These are phyloP conservation scores for Drosophila ezoana DNA, from an alignment of 2,888 invertebrate species.

Conservation along the genomic window DNA sequence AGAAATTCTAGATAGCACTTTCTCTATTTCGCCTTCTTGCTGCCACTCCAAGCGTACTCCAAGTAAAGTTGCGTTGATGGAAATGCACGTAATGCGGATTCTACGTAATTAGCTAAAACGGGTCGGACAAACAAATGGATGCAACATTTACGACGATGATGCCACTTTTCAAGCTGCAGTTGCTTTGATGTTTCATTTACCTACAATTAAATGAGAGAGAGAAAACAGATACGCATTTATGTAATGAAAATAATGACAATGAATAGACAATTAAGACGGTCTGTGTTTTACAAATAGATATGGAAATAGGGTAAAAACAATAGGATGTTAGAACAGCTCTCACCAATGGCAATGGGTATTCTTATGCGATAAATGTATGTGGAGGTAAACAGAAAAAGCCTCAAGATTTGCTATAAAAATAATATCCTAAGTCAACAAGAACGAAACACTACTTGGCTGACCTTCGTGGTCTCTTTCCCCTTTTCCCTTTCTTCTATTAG, in stretches of 20 bases:
- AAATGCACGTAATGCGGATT: conserved; percentile 16
- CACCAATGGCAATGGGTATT: conserved; percentile 5
- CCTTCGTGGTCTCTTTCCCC: too few relatives aligned
- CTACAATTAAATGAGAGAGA: conserved; percentile 50
- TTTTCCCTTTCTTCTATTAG: neutral
- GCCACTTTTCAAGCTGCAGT: conserved; percentile 33
- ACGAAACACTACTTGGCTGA: too few relatives aligned
- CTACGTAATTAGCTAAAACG: conserved; percentile 37
- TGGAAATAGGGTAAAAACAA: neutral
- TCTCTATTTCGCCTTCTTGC: conserved; percentile 17
- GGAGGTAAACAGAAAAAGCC: neutral
- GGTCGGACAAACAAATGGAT: conserved; percentile 53
- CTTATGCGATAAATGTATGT: neutral
- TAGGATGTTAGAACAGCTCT: conserved; percentile 2
- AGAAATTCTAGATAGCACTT: conserved; percentile 18
- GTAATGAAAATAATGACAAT: conserved; percentile 55
- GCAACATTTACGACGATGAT: conserved; percentile 60
- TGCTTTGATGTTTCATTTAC: conserved; percentile 48
- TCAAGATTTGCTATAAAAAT: neutral
- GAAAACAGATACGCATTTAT: conserved; percentile 53
- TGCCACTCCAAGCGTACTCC: conserved; percentile 26
- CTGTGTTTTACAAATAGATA: conserved; percentile 6
- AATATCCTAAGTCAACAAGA: too few relatives aligned
- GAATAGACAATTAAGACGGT: conserved; percentile 8
- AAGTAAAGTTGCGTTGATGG: conserved; percentile 27